Evolutionary conservation across 2,888 invertebrate genomes (phyloP), one percentile per base, ranked within the genome.

Genomic region (Spialia ferax): DNA sequence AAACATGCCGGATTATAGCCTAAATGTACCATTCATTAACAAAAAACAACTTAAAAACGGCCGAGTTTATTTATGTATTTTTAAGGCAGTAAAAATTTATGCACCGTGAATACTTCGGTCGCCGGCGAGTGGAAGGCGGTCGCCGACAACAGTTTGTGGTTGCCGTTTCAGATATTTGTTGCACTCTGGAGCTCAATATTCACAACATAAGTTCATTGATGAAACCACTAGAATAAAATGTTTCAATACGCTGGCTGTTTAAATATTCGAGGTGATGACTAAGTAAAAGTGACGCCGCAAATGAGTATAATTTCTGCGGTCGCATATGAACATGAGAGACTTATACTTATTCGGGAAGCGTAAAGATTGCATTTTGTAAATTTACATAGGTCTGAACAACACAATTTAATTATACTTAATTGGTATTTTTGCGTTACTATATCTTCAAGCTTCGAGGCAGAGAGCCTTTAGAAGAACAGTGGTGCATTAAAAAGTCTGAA

Each of bases 401-500:
- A n/a, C n/a, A n/a, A n/a, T n/a, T n/a, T n/a, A n/a, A n/a, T n/a
- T n/a, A n/a, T n/a, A n/a, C n/a, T n/a, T 26, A 26, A 26, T 13
- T n/a, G 11, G 48, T 50, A 50, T 59, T 65, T 57, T 65, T 66
- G 52, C 42, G 54, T 66, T 54, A 50, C 52, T 45, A 13, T 29
- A 26, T 56, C 45, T 48, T 60, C 42, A 54, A 67, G 42, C 57
- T 26, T 55, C 22, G 68, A 63, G 57, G 52, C 35, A 20, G 26
- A 63, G 35, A 26, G 20, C 52, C 23, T 23, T 29, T 11, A 67
- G 48, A 69, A 67, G 75, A 74, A 74, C 71, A 70, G 62, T 64
- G 69, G 59, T 68, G 70, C 69, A 72, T 70, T 84, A 80, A 90
- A 88, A 89, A 87, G 13, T 79, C 77, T 77, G 85, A 84, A 85